Percentiles rank a stretch among this genome's conserved stretches.
Evolutionary conservation across 2,113 vertebrate species (phyloP).

Genomic region (Chaenogobius annularis): DNA sequence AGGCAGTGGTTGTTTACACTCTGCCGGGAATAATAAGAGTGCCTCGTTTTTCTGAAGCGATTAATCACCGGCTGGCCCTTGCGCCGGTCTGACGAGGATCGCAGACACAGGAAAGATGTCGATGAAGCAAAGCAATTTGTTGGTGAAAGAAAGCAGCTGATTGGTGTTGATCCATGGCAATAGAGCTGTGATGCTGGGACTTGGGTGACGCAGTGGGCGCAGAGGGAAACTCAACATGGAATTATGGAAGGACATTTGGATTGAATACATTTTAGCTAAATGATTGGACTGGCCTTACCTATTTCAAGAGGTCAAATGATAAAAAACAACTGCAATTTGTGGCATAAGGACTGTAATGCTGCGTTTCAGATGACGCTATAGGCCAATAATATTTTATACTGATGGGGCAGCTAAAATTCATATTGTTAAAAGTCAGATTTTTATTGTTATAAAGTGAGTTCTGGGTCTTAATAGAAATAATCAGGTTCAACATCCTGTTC

Average conservation of each 20-base stretch:
- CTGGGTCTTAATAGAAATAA: neutral
- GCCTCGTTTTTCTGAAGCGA: constrained; percentile 57
- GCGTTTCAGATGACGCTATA: neutral
- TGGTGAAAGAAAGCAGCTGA: constrained; percentile 61
- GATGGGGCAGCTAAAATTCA: neutral
- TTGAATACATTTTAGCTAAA: neutral
- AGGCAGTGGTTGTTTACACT: constrained; percentile 73
- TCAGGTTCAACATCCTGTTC: no score
- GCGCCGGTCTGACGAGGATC: constrained; percentile 59
- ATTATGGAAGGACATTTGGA: neutral
- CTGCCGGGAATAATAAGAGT: constrained; percentile 63
- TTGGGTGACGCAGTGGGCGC: constrained; percentile 31
- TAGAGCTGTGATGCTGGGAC: constrained; percentile 39
- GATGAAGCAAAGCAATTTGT: constrained; percentile 59
- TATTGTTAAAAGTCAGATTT: neutral
- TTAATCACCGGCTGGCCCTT: constrained; percentile 60
- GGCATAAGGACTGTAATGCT: neutral
- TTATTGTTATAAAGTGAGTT: neutral
- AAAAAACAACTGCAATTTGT: neutral
- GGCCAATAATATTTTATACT: neutral
- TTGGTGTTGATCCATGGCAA: constrained; percentile 47
- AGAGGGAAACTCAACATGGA: constrained; percentile 18
- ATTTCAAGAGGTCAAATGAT: neutral
- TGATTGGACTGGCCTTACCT: neutral
- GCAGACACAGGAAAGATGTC: constrained; percentile 53